These are phyloP conservation scores for Anolis sagrei DNA, from an alignment of 2,113 vertebrate genomes.

Conservation along the genomic window DNA sequence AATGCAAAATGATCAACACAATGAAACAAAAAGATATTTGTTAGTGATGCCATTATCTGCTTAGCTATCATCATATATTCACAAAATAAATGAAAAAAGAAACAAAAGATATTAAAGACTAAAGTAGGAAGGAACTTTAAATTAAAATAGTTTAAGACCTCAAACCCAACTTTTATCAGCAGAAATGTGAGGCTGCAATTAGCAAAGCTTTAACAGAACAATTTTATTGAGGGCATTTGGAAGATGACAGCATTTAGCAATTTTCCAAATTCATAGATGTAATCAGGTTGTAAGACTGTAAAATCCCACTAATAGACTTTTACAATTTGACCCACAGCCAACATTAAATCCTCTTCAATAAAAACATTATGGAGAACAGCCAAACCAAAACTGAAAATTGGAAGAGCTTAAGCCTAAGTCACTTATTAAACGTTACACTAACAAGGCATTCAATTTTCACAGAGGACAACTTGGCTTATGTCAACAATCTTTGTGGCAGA, in stretches of 20 bases:
- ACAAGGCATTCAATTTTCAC: not conserved
- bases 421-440: constrained; percentile 2
- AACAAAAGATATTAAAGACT: not conserved
- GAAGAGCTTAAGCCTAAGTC: constrained; percentile 13
- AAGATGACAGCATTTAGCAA: not conserved
- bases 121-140: not conserved
- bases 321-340: constrained; percentile 25
- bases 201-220: not conserved
- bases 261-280: not conserved
- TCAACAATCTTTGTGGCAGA: not conserved
- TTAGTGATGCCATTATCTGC: not conserved
- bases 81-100: not conserved
- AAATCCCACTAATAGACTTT: constrained; percentile 16
- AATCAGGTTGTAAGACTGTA: not conserved
- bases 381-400: constrained; percentile 14
- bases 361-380: constrained; percentile 28
- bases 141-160: not conserved
- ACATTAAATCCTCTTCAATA: constrained; percentile 27
- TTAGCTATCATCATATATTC: not conserved
- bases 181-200: not conserved
- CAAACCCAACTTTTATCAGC: rapidly evolving
- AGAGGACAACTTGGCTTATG: constrained; percentile 3
- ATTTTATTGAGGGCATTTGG: not conserved
- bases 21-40: not conserved
- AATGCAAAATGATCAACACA: not conserved